Evolutionary conservation across 1,140 invertebrate genomes (phyloP).

Genomic region (Planococcus citri): DNA sequence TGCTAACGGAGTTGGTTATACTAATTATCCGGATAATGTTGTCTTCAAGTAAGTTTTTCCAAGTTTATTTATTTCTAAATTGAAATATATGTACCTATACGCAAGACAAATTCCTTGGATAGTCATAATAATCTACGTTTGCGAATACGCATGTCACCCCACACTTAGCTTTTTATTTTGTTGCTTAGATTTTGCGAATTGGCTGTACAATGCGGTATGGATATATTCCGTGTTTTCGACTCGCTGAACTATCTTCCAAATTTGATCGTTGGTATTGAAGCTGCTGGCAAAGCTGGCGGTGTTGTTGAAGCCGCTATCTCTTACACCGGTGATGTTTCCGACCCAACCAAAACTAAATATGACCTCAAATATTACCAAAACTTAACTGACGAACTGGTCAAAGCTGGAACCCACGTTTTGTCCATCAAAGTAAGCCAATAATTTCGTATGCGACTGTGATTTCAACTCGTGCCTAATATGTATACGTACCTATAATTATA

Average conservation of each 20-base stretch:
- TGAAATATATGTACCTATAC: too few relatives aligned
- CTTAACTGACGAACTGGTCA: slow-evolving; percentile 85
- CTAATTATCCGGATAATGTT: slow-evolving; percentile 97
- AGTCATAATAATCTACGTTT: too few relatives aligned
- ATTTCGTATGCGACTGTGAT: too few relatives aligned
- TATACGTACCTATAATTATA: not conserved
- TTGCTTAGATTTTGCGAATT: slow-evolving; percentile 48
- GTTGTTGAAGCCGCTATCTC: slow-evolving; percentile 96
- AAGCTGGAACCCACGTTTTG: slow-evolving; percentile 93
- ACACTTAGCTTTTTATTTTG: too few relatives aligned
- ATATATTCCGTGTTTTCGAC: slow-evolving; percentile 97
- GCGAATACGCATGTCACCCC: too few relatives aligned
- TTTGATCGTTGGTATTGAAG: slow-evolving; percentile 94
- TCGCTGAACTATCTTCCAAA: slow-evolving; percentile 98
- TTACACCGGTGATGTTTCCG: slow-evolving; percentile 95
- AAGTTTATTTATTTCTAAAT: too few relatives aligned
- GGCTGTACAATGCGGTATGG: slow-evolving; percentile 88
- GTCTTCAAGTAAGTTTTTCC: slow-evolving; percentile 65
- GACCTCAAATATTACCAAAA: slow-evolving; percentile 90
- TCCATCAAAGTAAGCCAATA: slow-evolving; percentile 61
- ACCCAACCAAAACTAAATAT: slow-evolving; percentile 84
- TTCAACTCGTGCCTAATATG: not conserved
- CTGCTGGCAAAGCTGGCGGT: slow-evolving; percentile 92
- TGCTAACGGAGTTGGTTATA: slow-evolving; percentile 97
- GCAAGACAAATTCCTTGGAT: too few relatives aligned